Percentiles rank a stretch among this genome's conserved stretches.
These are phyloP conservation scores for Loris lydekkerianus DNA, from an alignment of 2,797 vertebrate species.

Conservation along the genomic window DNA sequence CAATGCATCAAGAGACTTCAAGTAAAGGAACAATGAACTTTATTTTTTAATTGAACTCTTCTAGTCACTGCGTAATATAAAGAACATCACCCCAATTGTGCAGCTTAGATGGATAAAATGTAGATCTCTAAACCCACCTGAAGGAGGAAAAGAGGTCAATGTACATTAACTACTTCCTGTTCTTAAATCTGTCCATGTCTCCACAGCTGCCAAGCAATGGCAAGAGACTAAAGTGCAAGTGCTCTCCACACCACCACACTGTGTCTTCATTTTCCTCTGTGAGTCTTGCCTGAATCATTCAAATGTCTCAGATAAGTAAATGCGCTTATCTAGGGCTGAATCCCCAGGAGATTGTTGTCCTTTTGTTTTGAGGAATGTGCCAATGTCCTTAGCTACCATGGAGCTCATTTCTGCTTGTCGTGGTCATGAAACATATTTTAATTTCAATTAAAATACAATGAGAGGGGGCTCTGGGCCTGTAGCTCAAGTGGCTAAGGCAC, in stretches of 20 bases:
- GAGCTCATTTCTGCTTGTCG: slow-evolving; percentile 11
- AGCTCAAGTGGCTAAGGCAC: no score
- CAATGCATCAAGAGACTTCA: slow-evolving; percentile 14
- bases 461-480: neutral
- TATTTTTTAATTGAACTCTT: neutral
- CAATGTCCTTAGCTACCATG: neutral
- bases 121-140: neutral
- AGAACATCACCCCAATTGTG: neutral
- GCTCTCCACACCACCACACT: neutral
- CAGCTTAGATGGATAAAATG: neutral
- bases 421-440: neutral
- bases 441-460: slow-evolving; percentile 55
- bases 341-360: neutral
- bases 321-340: neutral
- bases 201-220: neutral
- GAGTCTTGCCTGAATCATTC: slow-evolving; percentile 10
- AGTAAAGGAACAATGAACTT: neutral
- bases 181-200: neutral
- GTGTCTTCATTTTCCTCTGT: neutral
- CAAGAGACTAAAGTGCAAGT: neutral
- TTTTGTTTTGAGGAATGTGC: neutral
- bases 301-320: neutral
- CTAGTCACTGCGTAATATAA: neutral
- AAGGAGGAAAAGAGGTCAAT: neutral
- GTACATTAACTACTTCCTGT: neutral